Base-by-base conservation (phyloP, 2,888 invertebrate species). In the Spisula solida region DNA sequence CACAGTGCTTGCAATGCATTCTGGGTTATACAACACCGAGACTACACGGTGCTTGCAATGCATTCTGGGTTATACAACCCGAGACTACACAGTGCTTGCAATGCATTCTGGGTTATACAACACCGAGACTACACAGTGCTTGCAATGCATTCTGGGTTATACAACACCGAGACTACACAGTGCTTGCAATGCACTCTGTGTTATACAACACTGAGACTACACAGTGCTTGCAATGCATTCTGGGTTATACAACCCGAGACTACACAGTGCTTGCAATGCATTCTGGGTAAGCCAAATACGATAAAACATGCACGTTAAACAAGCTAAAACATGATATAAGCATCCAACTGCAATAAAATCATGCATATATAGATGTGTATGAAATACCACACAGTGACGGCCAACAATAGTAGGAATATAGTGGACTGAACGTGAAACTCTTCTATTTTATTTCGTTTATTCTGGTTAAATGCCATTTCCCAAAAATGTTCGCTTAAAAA, bases 251-350 rank as follows among this genome's bases (percentile, higher is more conserved):
- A 60, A 60, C 60, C 60, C 51, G 25, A 25, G 60, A 66, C n/a
- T 25, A 66, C 5, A 66, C 25, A 25, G 60, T 66, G 60, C 20
- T 25, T 25, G 25, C 60, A 66, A 66, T 25, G 25, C 25, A 25
- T 66, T 66, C 25, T 66, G 12, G 20, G 60, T 66, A 25, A 66
- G 60, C 60, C 25, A 66, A 5, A 66, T 10, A 66, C 10, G 25
- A 66, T 66, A 25, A 66, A 66, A 25, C 60, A 66, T 66, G 60
- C 60, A 66, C n/a, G 60, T 66, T 66, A 66, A 25, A 66, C 51
- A 66, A 66, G 60, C 60, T 66, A 66, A 66, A 66, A 66, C 60
- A 66, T 66, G 10, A 25, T 66, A 25, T 66, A 66, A 66, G 60
- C 25, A 66, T 66, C 25, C 60, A 20, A 66, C 10, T 66, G 16